Evolutionary conservation across 2,888 invertebrate species (phyloP), one percentile per base, ranked within the genome.

Genomic region (Thymelicus lineola): DNA sequence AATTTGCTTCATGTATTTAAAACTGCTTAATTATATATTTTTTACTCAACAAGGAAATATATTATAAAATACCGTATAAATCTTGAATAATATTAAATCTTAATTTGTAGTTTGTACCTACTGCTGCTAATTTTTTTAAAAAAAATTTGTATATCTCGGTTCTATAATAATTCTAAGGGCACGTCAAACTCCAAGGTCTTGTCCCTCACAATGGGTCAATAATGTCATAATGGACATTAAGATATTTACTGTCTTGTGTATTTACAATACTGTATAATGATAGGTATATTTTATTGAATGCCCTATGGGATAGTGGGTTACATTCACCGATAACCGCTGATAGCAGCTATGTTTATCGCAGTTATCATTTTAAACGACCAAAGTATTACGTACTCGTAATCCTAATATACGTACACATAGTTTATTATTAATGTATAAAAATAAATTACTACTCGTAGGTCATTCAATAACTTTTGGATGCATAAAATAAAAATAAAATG

Each of bases 341-440:
- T 55, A 55, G 12, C 28, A 28, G 12, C 10, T 42, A 17, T 9
- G 42, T 53, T 53, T 64, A 64, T 64, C 64, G 55, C 55, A 20
- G n/a, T 64, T 64, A 64, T 64, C 64, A 64, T 12, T 55, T 42
- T 42, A 38, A 9, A 17, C 15, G 59, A 36, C 38, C 14, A 42
- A 15, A 50, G 10, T 53, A 12, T 20, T 17, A 10, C 9, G 9
- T 10, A 42, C 42, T 12, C 9, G 42, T 42, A 42, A 42, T 42
- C 9, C 9, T 42, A 12, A 42, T 42, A 42, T 12, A 28, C 28
- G 28, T 3, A 28, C 28, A 3, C 28, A 28, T 28, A 28, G 28
- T 28, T 28, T 28, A 28, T 28, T 28, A 28, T 28, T 3, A 28
- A 28, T 28, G 28, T 5, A 28, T 28, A 28, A 28, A 28, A 28